Evolutionary conservation across 2,113 vertebrate genomes (phyloP).

Genomic region (Chlamydotis undulata): DNA sequence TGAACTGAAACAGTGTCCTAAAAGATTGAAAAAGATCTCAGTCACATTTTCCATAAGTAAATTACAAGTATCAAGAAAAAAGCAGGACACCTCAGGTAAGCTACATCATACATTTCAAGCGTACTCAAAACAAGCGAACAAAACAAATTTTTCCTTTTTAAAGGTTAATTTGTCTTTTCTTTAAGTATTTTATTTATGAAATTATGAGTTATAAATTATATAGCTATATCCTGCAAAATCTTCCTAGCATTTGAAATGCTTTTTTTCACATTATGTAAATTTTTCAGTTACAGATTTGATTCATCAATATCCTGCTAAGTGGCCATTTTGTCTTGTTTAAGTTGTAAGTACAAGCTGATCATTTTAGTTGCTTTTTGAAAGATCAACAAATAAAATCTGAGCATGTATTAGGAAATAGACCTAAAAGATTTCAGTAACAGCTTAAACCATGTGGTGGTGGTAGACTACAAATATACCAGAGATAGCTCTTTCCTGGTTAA

Average conservation of each 20-base stretch:
- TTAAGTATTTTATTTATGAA: not conserved
- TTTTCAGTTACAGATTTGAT: not conserved
- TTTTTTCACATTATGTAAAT: not conserved
- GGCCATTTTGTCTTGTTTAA: not conserved
- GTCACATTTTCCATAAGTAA: not conserved
- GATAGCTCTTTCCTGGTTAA: not conserved
- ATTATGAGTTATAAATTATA: not conserved
- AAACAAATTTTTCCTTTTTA: not conserved
- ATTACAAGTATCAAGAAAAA: not conserved
- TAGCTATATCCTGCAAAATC: not conserved
- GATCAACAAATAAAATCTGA: not conserved
- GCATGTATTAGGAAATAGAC: not conserved
- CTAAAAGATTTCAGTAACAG: not conserved
- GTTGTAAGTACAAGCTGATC: not conserved
- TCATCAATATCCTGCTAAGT: not conserved
- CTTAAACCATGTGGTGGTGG: not conserved
- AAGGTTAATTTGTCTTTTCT: not conserved
- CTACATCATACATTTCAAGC: not conserved
- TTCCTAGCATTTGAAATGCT: not conserved
- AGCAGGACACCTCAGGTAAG: not conserved
- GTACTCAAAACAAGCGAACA: not conserved
- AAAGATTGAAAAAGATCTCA: conserved; percentile 42
- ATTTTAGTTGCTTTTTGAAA: not conserved
- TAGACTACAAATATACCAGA: not conserved
- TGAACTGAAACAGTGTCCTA: conserved; percentile 97